Percentiles rank a stretch among this genome's conserved stretches.
Conservation (phyloP, 2,113 vertebrate genomes). For the Glareola pratincola region DNA sequence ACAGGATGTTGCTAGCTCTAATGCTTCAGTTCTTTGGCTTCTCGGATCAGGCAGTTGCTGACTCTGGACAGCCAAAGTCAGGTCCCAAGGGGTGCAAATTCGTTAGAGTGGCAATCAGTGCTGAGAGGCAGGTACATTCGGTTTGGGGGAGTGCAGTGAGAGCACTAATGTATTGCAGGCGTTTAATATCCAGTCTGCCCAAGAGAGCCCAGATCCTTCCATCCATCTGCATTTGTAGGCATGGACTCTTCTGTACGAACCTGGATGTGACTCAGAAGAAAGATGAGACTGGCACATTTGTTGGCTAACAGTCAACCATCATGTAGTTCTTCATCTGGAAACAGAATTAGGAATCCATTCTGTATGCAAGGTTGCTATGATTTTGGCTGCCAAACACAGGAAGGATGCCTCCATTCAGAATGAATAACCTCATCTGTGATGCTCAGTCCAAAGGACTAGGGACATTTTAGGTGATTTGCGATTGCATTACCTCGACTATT, state of each 20-base stretch:
- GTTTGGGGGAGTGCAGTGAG: background rate
- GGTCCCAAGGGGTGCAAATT: background rate
- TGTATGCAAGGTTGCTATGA: background rate
- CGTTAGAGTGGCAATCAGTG: background rate
- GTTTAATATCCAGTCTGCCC: background rate
- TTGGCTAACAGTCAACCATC: background rate
- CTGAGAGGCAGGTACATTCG: fast-evolving
- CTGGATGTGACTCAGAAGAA: background rate
- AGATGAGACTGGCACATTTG: background rate
- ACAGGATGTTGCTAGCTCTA: background rate
- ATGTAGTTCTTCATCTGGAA: background rate
- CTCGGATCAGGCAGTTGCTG: background rate
- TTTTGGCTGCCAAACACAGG: background rate
- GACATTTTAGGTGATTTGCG: background rate
- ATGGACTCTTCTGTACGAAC: background rate
- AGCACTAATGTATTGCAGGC: fast-evolving
- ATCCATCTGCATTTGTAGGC: background rate
- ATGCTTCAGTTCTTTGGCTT: background rate
- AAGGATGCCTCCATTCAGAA: background rate
- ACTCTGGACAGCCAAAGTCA: background rate
- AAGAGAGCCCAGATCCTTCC: background rate
- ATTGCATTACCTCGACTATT: background rate
- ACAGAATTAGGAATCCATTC: background rate
- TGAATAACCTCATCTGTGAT: background rate
- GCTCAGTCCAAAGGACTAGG: background rate